phyloP scores from a whole-genome alignment of 92 coral and sea anemone species.

The Scolanthus callimorphus region DNA sequence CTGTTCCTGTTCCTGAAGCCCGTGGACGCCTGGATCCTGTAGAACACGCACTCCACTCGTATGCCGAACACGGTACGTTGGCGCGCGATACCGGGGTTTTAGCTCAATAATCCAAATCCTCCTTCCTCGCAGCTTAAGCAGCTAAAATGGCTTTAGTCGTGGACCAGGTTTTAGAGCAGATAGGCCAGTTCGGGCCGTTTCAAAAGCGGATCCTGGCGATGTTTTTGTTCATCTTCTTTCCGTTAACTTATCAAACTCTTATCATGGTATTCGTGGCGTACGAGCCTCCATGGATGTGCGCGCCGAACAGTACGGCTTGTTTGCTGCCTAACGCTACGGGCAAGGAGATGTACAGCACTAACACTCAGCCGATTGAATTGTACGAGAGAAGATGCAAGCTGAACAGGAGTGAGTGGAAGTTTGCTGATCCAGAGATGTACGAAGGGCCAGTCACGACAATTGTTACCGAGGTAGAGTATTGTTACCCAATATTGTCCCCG shows the following conservation, averaged over 20 bases:
- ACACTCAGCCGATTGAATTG: slow-evolving; percentile 40
- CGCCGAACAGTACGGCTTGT: slow-evolving; percentile 56
- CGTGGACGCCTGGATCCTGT: too few relatives aligned
- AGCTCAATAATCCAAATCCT: too few relatives aligned
- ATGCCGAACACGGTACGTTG: too few relatives aligned
- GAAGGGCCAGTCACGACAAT: slow-evolving; percentile 82
- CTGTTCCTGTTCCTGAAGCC: too few relatives aligned
- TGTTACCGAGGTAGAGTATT: slow-evolving; percentile 91
- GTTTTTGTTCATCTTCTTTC: slow-evolving; percentile 78
- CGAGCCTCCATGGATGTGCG: slow-evolving; percentile 95
- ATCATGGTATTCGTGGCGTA: slow-evolving; percentile 89
- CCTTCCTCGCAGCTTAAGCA: too few relatives aligned
- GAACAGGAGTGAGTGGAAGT: slow-evolving; percentile 74
- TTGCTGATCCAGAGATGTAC: slow-evolving; percentile 55
- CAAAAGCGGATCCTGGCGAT: slow-evolving; percentile 73
- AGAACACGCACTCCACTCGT: too few relatives aligned
- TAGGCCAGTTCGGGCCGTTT: slow-evolving; percentile 86
- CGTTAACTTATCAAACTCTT: slow-evolving; percentile 79
- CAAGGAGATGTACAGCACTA: slow-evolving; percentile 53
- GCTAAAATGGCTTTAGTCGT: slow-evolving; percentile 47
- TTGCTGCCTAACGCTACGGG: slow-evolving; percentile 39
- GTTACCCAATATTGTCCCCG: too few relatives aligned
- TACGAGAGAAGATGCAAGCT: slow-evolving; percentile 64
- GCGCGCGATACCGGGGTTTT: too few relatives aligned
- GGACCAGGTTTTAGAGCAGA: slow-evolving; percentile 56